A percentile compares a stretch with the other conserved stretches of the same genome.
These are phyloP conservation scores for Synanceia verrucosa DNA, from an alignment of 2,797 vertebrate genomes.

Conservation along the genomic window DNA sequence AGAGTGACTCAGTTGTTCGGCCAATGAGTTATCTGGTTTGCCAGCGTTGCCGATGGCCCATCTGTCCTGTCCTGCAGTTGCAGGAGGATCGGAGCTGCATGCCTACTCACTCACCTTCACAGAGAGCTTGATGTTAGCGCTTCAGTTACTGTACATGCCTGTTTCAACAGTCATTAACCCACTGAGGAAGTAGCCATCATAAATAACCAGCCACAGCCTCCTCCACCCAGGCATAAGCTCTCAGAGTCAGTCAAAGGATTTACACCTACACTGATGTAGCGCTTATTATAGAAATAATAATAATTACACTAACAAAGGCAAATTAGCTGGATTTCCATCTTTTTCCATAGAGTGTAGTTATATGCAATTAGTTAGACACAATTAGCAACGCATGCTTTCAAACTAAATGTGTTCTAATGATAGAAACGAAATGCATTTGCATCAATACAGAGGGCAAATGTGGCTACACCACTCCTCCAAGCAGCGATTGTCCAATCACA, in stretches of 20 bases:
- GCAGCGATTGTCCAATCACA: not conserved
- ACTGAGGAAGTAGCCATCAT: conserved; percentile 12
- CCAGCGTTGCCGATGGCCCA: conserved; percentile 8
- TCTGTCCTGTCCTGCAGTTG: conserved; percentile 35
- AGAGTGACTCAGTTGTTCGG: conserved; percentile 26
- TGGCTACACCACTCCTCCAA: not conserved
- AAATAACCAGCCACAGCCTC: not conserved
- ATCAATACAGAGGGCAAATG: not conserved
- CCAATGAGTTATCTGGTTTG: conserved; percentile 33
- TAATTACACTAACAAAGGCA: not conserved
- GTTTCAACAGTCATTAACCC: conserved; percentile 7
- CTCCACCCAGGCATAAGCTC: not conserved
- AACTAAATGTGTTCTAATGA: not conserved
- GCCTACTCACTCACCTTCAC: conserved; percentile 25
- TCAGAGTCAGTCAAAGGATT: not conserved
- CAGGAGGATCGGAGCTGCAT: conserved; percentile 1
- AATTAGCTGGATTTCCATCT: conserved; percentile 17
- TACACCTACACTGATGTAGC: not conserved
- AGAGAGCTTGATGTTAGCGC: not conserved
- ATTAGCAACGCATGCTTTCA: conserved; percentile 2
- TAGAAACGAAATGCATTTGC: not conserved
- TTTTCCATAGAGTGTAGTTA: not conserved
- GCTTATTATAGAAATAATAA: conserved; percentile 8
- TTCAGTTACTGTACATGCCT: conserved; percentile 3
- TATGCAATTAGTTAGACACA: conserved; percentile 1